Base-by-base conservation (phyloP, 2,113 vertebrate genomes). In the Haplochromis burtoni region DNA sequence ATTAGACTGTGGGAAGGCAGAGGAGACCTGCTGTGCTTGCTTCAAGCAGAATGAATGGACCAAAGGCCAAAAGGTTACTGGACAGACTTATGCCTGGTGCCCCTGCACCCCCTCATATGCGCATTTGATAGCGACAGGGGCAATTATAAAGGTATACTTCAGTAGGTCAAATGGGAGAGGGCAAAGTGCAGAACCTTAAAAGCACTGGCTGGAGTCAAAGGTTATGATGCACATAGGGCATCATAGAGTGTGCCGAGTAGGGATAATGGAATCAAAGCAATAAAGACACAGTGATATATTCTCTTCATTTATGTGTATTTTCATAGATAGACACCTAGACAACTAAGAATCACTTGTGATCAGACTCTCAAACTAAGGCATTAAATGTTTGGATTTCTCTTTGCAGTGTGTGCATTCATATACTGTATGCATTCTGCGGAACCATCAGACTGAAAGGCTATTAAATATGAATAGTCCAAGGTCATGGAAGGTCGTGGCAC, bases 141-240 rank as follows among this genome's bases (percentile, higher is more conserved):
- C 93, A 96, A 96, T 96, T 96, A 96, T 96, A 95, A 96, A 96
- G 95, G 96, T 96, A 96, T 96, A 96, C 94, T 96, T 96, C 93
- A 96, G 94, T 94, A 93, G 93, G 94, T 96, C 96, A 96, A 97
- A 96, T 96, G 94, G 95, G 92, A 94, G 86, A 95, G 93, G 96
- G 94, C 93, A 97, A 96, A 96, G 96, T 89, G 96, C 94, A 95
- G 92, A 95, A 92, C 90, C 95, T 96, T 95, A 96, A 94, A 95
- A 96, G 92, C 92, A 93, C 92, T 89, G 94, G 93, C 91, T 51
- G 59, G 85, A 96, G 96, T 96, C 95, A 97, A 96, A 96, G 96
- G 96, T 96, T 95, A 97, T 91, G 88, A 85, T 3, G 79, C 90
- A 91, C 88, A 94, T 61, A 94, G 88, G 91, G 93, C 90, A 92